These are phyloP conservation scores for Mythimna vitellina DNA, from an alignment of 2,888 invertebrate genomes.

Conservation along the genomic window DNA sequence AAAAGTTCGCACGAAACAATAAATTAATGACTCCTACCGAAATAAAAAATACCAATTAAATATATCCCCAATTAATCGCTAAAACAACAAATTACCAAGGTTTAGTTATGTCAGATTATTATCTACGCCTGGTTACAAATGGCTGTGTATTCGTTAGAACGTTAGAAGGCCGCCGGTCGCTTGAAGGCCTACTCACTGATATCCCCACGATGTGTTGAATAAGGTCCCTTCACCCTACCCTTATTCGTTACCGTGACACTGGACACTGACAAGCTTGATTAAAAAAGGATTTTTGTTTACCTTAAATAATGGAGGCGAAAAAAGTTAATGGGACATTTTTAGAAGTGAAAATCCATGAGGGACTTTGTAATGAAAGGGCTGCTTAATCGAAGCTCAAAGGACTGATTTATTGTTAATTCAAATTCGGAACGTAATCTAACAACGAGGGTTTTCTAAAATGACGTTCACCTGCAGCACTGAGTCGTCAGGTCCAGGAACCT, in stretches of 20 bases:
- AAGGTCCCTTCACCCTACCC: constrained; percentile 21
- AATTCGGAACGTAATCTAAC: constrained; percentile 1
- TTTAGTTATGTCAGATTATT: constrained; percentile 24
- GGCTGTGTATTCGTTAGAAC: constrained; percentile 10
- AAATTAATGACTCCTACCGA: neutral
- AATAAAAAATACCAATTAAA: neutral
- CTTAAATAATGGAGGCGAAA: constrained; percentile 23
- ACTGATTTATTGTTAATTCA: neutral
- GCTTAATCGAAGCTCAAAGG: neutral
- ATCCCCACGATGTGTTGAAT: constrained; percentile 2
- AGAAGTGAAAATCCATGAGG: neutral
- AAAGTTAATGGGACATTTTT: constrained; percentile 20
- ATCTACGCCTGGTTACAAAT: constrained; percentile 26
- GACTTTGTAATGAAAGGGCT: neutral
- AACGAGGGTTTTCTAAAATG: no score
- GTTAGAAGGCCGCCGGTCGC: constrained; percentile 17
- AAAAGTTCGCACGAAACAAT: neutral
- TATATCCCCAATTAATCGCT: constrained; percentile 9
- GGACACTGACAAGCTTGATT: constrained; percentile 38
- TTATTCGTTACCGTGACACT: constrained; percentile 39
- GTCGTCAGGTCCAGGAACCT: no score
- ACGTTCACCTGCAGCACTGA: no score
- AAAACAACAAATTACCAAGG: constrained; percentile 15
- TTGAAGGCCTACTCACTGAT: neutral
- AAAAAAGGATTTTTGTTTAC: constrained; percentile 37